phyloP scores from a whole-genome alignment of 2,888 invertebrate genomes.

The Zygaena filipendulae region DNA sequence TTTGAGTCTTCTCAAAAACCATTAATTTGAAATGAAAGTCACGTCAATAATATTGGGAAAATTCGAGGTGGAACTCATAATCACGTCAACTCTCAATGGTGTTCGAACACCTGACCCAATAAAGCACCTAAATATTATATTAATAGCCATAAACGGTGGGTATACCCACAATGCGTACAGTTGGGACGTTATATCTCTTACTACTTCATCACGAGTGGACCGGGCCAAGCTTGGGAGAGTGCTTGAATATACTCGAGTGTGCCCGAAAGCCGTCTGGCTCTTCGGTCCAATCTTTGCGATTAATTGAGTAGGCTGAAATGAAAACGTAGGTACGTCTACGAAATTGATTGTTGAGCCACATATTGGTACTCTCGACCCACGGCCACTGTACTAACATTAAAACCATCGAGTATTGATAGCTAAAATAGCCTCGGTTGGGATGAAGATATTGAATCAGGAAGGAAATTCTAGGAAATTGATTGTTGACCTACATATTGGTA shows the following conservation, averaged over 20 bases:
- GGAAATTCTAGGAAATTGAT: too few species aligned
- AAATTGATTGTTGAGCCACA: conserved; percentile 30
- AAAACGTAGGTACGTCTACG: conserved; percentile 27
- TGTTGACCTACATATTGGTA: too few species aligned
- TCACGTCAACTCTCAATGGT: too few species aligned
- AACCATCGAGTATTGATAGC: too few species aligned
- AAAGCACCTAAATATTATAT: neutral
- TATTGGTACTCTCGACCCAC: too few species aligned
- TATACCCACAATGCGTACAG: neutral
- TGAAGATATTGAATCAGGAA: too few species aligned
- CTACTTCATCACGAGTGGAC: neutral
- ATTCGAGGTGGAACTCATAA: too few species aligned
- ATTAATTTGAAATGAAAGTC: too few species aligned
- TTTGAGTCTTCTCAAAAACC: too few species aligned
- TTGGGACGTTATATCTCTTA: neutral
- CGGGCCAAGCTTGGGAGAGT: neutral
- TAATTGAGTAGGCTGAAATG: conserved; percentile 39
- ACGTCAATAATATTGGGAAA: too few species aligned
- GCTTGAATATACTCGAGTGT: neutral
- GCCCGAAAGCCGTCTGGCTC: neutral
- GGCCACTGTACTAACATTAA: too few species aligned
- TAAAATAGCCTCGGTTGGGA: conserved; percentile 21
- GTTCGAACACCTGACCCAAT: too few species aligned
- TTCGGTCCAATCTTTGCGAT: conserved; percentile 25
- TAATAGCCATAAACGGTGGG: neutral